Percentiles rank a stretch among this genome's conserved stretches.
Conservation (phyloP, 2,797 vertebrate genomes). For the Pangasius djambal region DNA sequence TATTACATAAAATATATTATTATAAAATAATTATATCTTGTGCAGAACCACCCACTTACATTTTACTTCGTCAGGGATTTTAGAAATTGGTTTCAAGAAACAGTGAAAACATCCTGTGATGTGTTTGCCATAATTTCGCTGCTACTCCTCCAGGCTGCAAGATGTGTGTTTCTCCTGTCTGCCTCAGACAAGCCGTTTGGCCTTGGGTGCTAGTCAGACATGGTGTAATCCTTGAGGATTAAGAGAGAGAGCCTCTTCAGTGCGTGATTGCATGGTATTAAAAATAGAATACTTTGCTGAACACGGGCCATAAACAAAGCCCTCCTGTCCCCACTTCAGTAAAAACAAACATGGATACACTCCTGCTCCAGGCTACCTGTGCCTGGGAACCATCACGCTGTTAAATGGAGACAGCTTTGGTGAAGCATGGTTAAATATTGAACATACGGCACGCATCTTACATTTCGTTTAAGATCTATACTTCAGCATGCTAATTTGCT, state of each 20-base stretch:
- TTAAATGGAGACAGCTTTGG: conserved; percentile 34
- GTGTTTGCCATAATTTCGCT: conserved; percentile 27
- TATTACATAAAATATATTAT: conserved; percentile 6
- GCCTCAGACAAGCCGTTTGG: conserved; percentile 55
- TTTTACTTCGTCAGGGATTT: conserved; percentile 30
- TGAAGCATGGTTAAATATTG: conserved; percentile 8
- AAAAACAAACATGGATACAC: conserved; percentile 49
- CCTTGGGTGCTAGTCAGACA: conserved; percentile 58
- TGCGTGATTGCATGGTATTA: conserved; percentile 60
- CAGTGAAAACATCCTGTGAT: conserved; percentile 28
- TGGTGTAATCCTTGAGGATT: conserved; percentile 53
- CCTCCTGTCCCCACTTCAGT: conserved; percentile 47
- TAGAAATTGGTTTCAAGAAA: conserved; percentile 35
- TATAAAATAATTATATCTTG: conserved; percentile 1
- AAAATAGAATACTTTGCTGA: conserved; percentile 58
- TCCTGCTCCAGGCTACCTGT: conserved; percentile 48
- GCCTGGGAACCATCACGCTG: not conserved
- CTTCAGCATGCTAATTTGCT: not conserved
- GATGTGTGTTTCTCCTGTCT: conserved; percentile 43
- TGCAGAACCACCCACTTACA: conserved; percentile 21
- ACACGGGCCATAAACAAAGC: conserved; percentile 55
- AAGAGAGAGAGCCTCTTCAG: conserved; percentile 56
- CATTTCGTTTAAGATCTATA: not conserved
- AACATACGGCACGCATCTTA: not conserved
- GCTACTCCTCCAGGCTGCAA: conserved; percentile 22